Evolutionary conservation across 2,113 vertebrate species (phyloP).

Genomic region (Dipodomys spectabilis): DNA sequence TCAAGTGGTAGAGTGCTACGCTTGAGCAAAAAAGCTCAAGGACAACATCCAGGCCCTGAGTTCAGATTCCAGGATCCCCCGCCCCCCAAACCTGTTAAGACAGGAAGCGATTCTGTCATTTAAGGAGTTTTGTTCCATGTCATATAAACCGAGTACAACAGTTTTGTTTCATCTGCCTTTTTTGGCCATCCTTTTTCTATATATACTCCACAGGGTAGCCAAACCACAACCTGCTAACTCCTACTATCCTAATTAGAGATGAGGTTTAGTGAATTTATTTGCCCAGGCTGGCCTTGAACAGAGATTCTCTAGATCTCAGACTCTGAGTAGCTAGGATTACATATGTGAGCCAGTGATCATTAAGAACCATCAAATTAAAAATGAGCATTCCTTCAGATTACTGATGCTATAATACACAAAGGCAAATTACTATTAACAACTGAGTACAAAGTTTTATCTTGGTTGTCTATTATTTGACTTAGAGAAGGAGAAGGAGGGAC

Average conservation of each 20-base stretch:
- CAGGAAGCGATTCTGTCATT: background rate
- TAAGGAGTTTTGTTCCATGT: background rate
- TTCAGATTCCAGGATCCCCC: too few relatives aligned
- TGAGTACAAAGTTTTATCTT: background rate
- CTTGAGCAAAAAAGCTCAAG: too few relatives aligned
- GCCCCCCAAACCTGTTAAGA: too few relatives aligned
- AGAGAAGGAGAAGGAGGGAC: background rate
- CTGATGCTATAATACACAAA: background rate
- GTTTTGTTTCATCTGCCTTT: background rate
- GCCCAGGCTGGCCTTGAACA: too few relatives aligned
- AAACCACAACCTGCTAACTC: background rate
- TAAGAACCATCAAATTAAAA: slow-evolving; percentile 16
- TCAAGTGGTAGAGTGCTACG: too few relatives aligned
- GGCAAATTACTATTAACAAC: background rate
- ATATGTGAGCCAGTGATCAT: background rate
- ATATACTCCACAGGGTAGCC: too few relatives aligned
- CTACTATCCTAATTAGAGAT: background rate
- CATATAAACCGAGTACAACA: background rate
- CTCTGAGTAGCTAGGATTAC: too few relatives aligned
- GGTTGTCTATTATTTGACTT: background rate
- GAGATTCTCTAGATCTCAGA: too few relatives aligned
- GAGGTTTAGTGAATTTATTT: too few relatives aligned
- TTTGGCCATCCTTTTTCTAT: background rate
- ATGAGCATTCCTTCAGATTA: slow-evolving; percentile 18
- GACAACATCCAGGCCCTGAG: too few relatives aligned